Evolutionary conservation across 35 echinoderm and acorn worm genomes (phyloP).

Genomic region (Acanthaster planci): DNA sequence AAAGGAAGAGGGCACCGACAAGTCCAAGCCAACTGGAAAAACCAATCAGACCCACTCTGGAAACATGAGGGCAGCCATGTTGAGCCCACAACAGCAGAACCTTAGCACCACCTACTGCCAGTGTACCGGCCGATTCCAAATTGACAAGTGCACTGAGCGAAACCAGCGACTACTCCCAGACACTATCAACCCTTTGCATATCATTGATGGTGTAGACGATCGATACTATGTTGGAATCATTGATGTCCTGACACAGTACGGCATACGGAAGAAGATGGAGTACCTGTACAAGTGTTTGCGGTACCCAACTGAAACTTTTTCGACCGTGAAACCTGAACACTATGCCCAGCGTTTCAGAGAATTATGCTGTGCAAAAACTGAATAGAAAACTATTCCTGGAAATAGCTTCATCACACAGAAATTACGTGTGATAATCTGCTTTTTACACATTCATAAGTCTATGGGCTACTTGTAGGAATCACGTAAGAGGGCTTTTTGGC

Average conservation of each 20-base stretch:
- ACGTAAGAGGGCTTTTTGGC: no score
- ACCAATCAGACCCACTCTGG: background rate
- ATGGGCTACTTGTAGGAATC: no score
- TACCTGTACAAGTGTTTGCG: constrained; percentile 37
- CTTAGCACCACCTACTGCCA: background rate
- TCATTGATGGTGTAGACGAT: constrained; percentile 51
- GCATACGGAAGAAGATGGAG: constrained; percentile 51
- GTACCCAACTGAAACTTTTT: constrained; percentile 59
- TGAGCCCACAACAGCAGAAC: background rate
- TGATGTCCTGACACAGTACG: constrained; percentile 62
- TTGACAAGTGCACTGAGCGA: background rate
- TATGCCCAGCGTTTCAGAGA: constrained; percentile 56
- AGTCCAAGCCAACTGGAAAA: background rate
- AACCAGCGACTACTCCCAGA: constrained; percentile 55
- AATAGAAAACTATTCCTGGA: constrained; percentile 9
- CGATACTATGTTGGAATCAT: constrained; percentile 75
- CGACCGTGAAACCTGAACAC: constrained; percentile 40
- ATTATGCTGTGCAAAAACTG: constrained; percentile 27
- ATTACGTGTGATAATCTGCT: background rate
- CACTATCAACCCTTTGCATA: constrained; percentile 50
- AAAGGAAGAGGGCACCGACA: background rate
- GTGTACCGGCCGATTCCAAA: background rate
- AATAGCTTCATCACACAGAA: background rate
- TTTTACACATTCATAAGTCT: no score
- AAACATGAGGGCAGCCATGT: no score